These are phyloP conservation scores for Troglohyphantes excavatus DNA, from an alignment of 2,888 invertebrate species.

Conservation along the genomic window DNA sequence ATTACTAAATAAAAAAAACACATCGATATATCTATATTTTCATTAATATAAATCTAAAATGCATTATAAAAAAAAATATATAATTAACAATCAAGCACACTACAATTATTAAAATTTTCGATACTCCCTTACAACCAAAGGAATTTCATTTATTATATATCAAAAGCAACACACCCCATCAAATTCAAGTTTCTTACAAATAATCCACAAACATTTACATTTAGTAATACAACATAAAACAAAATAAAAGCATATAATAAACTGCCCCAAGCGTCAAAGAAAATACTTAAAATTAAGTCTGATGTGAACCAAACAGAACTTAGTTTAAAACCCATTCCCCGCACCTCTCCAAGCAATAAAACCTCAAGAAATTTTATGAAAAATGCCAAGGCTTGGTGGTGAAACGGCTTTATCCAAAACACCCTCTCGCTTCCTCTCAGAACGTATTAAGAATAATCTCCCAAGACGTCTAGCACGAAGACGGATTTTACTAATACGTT, in stretches of 20 bases:
- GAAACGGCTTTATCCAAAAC: slow-evolving; percentile 30
- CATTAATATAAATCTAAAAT: no score
- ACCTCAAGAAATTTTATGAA: slow-evolving; percentile 18
- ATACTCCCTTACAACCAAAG: no score
- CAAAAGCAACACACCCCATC: no score
- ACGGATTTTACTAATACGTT: slow-evolving; percentile 52
- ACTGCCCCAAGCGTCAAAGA: neutral
- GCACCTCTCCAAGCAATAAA: neutral
- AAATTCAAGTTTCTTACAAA: neutral
- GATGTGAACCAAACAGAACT: neutral
- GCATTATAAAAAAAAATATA: no score
- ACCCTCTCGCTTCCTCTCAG: neutral
- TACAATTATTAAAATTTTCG: no score
- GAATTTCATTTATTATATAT: no score
- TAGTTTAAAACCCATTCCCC: neutral
- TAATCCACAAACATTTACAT: neutral
- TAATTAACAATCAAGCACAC: no score
- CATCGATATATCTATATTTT: no score
- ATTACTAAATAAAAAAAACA: no score
- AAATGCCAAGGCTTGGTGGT: slow-evolving; percentile 6
- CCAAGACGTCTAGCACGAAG: slow-evolving; percentile 34
- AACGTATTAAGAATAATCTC: slow-evolving; percentile 56
- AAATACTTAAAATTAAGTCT: neutral
- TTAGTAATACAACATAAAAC: no score
- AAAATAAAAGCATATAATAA: no score